These are phyloP conservation scores for Torymus texanus DNA, from an alignment of 2,888 invertebrate genomes.

Conservation along the genomic window DNA sequence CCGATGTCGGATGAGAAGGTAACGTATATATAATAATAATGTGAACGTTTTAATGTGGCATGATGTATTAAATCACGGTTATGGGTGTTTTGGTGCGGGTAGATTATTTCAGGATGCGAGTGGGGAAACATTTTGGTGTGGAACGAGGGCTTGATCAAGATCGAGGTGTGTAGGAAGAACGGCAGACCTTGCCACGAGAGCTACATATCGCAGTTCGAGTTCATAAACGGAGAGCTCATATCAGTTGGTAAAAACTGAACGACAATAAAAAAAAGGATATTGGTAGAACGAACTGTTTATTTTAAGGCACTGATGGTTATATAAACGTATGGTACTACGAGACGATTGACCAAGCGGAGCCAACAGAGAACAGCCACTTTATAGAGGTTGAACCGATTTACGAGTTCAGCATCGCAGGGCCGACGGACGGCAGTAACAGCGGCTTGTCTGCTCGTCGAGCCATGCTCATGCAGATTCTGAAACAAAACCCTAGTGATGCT, in stretches of 20 bases:
- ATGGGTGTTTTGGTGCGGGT: neutral
- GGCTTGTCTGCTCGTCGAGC: slow-evolving; percentile 44
- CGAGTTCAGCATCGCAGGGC: slow-evolving; percentile 81
- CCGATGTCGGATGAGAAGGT: slow-evolving; percentile 94
- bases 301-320: slow-evolving; percentile 83
- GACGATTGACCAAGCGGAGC: slow-evolving; percentile 91
- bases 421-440: slow-evolving; percentile 58
- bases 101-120: slow-evolving; percentile 89
- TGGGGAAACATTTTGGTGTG: slow-evolving; percentile 95
- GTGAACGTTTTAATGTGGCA: no score
- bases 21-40: slow-evolving; percentile 39
- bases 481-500: slow-evolving; percentile 72
- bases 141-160: slow-evolving; percentile 92
- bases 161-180: slow-evolving; percentile 86
- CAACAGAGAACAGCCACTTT: slow-evolving; percentile 86
- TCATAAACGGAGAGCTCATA: slow-evolving; percentile 76
- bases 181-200: slow-evolving; percentile 83
- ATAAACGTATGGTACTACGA: slow-evolving; percentile 93
- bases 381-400: slow-evolving; percentile 91
- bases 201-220: slow-evolving; percentile 83
- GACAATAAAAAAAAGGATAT: neutral
- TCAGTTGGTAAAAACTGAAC: slow-evolving; percentile 75
- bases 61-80: neutral
- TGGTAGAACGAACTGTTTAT: neutral
- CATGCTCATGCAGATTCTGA: slow-evolving; percentile 78